Evolutionary conservation across 2,797 vertebrate species (phyloP), one percentile per base, ranked within the genome.

Genomic region (Myotis daubentonii): DNA sequence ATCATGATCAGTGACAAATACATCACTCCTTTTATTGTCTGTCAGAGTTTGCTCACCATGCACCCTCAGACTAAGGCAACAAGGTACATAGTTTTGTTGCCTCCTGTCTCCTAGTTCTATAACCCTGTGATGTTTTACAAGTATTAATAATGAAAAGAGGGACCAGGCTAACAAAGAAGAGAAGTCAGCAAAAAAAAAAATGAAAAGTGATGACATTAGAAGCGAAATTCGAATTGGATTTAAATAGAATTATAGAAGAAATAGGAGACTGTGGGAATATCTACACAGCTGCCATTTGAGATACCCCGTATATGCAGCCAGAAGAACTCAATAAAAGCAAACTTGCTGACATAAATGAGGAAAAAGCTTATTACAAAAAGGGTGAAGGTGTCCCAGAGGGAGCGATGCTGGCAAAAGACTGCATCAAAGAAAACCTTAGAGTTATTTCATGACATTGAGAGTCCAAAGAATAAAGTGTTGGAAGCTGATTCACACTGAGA

Each of bases 141-240:
- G 28, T 47, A 57, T 33, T 28, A 80, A 36, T 80, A 84, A 80
- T 44, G 25, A 71, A 78, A 65, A 72, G 41, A 84, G 44, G 23
- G 33, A 68, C 55, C 25, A 55, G 20, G 36, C n/a, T 87, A 92
- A 84, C 44, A 86, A 79, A 51, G 30, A 7, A 30, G 70, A 94
- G 49, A 81, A 72, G 41, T 57, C 23, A 76, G 66, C 65, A 80
- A 75, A 87, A 88, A 88, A 75, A 86, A 88, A 75, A 86, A 71
- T 19, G 23, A 84, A 71, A 80, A 38, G 70, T 55, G 19, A 87
- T 80, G n/a, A 57, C 17, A n/a, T 1, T 75, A 57, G 55, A 84
- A 83, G 30, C 62, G 55, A 92, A 53, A 93, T 62, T 82, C 11
- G 25, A 94, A 89, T 47, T n/a, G 38, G 82, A 89, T 8, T 44